Base-by-base conservation (phyloP, 1,140 invertebrate genomes). In the Acyrthosiphon pisum region DNA sequence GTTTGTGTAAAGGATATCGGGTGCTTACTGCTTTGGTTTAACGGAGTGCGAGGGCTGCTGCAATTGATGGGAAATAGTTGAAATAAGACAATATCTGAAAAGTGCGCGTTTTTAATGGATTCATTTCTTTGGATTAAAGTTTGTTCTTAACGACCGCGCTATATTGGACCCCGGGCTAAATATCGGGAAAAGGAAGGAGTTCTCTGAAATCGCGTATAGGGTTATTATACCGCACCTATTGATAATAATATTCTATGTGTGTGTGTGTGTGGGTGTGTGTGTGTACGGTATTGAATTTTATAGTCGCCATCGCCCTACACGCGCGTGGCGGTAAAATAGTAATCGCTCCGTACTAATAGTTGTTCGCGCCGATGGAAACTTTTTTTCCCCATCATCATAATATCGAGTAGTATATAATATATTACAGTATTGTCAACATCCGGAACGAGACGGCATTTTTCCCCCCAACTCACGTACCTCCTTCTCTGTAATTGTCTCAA, bases 11-110 rank as follows among this genome's bases (percentile, higher is more conserved):
- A 76, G 60, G n/a, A 76, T 76, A 76, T 76, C 30, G n/a, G 60
- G n/a, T 76, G 60, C 60, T 76, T 76, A n/a, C 30, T n/a, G 60
- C 11, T 68, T 68, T 76, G 14, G 60, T 76, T 76, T 76, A 35
- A 76, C 60, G 30, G 60, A 76, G 60, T 76, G 60, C 14, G 14
- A 76, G n/a, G n/a, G 14, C 60, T 76, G n/a, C n/a, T 76, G 76
- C 20, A 37, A 83, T 44, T 44, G 83, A 44, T 44, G 46, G 44
- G 41, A 48, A 87, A 87, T 87, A 48, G 86, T 44, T 48, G 46
- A 87, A 87, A 87, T 87, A 87, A 46, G 86, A 87, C 46, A 76
- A n/a, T 46, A 87, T 87, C 46, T 44, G 44, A 30, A 87, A 87
- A 87, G 22, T 48, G 18, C 30, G 44, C 6, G 30, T 48, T 46